Conservation (phyloP, 2,888 invertebrate species). For the Lasioglossum calceatum region DNA sequence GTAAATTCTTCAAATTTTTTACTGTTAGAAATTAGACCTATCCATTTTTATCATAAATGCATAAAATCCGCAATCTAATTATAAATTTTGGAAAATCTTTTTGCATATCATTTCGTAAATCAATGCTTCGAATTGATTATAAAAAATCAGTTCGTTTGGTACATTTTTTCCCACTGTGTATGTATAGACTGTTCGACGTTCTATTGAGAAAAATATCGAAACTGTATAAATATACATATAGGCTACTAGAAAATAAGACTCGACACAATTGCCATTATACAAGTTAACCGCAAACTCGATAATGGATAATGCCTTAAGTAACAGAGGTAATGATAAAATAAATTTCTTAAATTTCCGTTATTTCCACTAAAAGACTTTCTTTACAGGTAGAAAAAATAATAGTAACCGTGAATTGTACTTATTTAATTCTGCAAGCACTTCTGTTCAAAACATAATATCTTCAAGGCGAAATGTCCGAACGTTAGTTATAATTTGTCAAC, state of each 20-base stretch:
- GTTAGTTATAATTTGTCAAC: conserved; percentile 70
- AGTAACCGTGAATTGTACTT: conserved; percentile 59
- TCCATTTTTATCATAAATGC: no score
- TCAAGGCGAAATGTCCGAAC: conserved; percentile 60
- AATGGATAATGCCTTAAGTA: conserved; percentile 41
- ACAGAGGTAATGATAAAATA: conserved; percentile 13
- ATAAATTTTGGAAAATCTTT: no score
- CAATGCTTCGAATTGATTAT: no score
- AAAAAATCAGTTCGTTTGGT: no score
- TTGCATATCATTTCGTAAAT: no score
- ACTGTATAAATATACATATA: neutral
- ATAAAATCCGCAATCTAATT: no score
- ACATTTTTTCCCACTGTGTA: no score
- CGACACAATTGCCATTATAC: conserved; percentile 45
- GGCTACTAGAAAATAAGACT: neutral
- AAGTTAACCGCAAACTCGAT: conserved; percentile 12
- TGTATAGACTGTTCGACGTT: neutral
- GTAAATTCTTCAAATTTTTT: no score
- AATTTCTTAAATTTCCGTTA: neutral
- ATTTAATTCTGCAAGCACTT: conserved; percentile 54
- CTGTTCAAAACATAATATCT: conserved; percentile 38
- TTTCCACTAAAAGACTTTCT: conserved; percentile 24
- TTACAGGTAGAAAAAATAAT: conserved; percentile 25
- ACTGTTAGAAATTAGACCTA: no score
- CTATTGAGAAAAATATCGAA: neutral